These are phyloP conservation scores for Cathartes aura DNA, from an alignment of 2,113 vertebrate genomes.

Conservation along the genomic window DNA sequence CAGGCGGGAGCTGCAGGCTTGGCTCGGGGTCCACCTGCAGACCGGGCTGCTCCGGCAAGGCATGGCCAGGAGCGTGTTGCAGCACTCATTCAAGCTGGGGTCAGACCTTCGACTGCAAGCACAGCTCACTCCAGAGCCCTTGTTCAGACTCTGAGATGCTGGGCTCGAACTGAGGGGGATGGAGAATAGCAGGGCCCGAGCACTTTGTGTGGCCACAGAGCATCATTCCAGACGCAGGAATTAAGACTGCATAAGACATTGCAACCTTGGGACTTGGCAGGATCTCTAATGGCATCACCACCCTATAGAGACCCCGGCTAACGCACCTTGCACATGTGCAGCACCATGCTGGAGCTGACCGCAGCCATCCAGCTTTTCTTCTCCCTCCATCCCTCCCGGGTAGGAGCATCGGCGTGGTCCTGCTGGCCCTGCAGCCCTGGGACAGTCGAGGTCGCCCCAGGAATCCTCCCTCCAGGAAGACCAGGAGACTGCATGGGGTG, in stretches of 20 bases:
- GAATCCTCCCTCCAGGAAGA: background rate
- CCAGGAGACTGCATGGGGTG: fast-evolving
- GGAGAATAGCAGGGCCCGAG: fast-evolving
- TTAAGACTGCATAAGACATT: fast-evolving
- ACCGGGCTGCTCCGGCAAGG: fast-evolving
- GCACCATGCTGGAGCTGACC: fast-evolving
- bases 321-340: fast-evolving
- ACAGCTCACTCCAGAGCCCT: background rate
- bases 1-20: background rate
- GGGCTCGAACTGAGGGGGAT: background rate
- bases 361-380: background rate
- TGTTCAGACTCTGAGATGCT: background rate
- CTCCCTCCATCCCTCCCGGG: background rate
- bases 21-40: background rate
- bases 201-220: background rate
- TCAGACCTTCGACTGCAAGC: background rate
- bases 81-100: background rate
- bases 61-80: fast-evolving
- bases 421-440: background rate
- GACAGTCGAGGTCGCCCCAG: fast-evolving
- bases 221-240: background rate
- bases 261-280: background rate
- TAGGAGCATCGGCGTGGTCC: background rate
- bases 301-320: fast-evolving
- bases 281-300: background rate